phyloP scores from a whole-genome alignment of 2,797 vertebrate species.

The Oreonectes daqikongensis region DNA sequence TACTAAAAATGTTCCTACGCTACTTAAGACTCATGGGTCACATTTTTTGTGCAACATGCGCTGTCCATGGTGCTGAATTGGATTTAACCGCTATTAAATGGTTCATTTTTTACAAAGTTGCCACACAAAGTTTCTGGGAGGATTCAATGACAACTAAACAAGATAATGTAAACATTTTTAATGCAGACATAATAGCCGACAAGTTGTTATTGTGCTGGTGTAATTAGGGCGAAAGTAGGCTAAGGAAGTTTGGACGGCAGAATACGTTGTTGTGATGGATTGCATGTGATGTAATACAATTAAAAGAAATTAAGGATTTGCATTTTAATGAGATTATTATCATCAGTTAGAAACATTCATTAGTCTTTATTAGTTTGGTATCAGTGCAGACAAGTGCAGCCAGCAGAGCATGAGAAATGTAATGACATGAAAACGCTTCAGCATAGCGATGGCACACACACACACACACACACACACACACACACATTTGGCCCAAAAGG shows the following conservation, averaged over 20 bases:
- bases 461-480: constrained; percentile 4
- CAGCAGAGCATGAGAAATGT: constrained; percentile 74
- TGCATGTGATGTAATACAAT: constrained; percentile 89
- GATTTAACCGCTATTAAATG: not conserved
- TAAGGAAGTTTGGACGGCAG: constrained; percentile 47
- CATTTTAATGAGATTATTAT: constrained; percentile 98
- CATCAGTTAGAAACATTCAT: constrained; percentile 91
- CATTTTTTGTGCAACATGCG: not conserved
- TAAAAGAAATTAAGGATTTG: constrained; percentile 92
- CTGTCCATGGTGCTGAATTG: constrained; percentile 29
- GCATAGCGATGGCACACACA: constrained; percentile 14
- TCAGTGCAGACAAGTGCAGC: constrained; percentile 76
- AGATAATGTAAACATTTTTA: constrained; percentile 26
- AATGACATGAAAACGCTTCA: constrained; percentile 64
- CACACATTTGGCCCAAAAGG: constrained; percentile 3
- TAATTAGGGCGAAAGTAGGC: constrained; percentile 23
- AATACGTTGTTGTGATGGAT: constrained; percentile 81
- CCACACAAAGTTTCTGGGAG: not conserved
- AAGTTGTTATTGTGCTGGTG: constrained; percentile 40
- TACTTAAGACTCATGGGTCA: too few species aligned
- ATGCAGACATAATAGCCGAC: constrained; percentile 34
- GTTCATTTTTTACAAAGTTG: constrained; percentile 10
- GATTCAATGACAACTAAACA: constrained; percentile 1
- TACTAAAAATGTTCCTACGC: too few species aligned
- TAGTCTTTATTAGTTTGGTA: constrained; percentile 93